Evolutionary conservation across 2,888 invertebrate genomes (phyloP).

Genomic region (Trichogramma evanescens): DNA sequence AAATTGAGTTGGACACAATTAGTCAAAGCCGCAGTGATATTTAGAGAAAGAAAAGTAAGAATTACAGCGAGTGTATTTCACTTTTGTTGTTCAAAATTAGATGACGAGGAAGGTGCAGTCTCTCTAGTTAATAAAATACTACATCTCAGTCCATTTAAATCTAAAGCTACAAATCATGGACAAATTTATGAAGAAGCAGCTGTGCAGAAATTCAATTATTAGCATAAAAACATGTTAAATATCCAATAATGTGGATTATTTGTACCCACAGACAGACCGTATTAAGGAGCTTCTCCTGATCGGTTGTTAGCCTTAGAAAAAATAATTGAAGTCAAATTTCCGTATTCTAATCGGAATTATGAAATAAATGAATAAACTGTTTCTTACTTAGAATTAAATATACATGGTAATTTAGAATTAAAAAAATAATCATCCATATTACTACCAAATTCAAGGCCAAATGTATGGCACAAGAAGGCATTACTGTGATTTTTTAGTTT

Average conservation of each 20-base stretch:
- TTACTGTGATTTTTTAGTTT: background rate
- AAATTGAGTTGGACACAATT: background rate
- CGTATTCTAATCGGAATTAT: constrained; percentile 2
- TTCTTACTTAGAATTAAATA: constrained; percentile 10
- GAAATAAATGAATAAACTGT: constrained; percentile 9
- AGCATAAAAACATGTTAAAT: background rate
- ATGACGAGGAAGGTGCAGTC: background rate
- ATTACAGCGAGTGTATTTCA: too few relatives aligned
- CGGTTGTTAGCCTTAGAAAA: background rate
- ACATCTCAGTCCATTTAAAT: background rate
- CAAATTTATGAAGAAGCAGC: background rate
- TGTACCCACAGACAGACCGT: background rate
- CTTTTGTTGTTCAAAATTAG: background rate
- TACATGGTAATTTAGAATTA: background rate
- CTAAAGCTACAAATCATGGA: background rate
- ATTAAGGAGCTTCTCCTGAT: background rate
- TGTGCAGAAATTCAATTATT: too few relatives aligned
- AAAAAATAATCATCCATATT: constrained; percentile 1
- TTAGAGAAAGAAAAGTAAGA: too few relatives aligned
- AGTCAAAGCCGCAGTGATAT: too few relatives aligned
- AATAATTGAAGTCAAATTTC: constrained; percentile 2
- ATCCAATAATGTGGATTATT: background rate
- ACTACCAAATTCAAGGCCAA: background rate
- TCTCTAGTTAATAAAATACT: background rate
- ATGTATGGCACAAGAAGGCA: background rate